Percentiles rank a stretch among this genome's conserved stretches.
These are phyloP conservation scores for Cinclus mexicanus DNA, from an alignment of 2,113 vertebrate genomes.

Conservation along the genomic window DNA sequence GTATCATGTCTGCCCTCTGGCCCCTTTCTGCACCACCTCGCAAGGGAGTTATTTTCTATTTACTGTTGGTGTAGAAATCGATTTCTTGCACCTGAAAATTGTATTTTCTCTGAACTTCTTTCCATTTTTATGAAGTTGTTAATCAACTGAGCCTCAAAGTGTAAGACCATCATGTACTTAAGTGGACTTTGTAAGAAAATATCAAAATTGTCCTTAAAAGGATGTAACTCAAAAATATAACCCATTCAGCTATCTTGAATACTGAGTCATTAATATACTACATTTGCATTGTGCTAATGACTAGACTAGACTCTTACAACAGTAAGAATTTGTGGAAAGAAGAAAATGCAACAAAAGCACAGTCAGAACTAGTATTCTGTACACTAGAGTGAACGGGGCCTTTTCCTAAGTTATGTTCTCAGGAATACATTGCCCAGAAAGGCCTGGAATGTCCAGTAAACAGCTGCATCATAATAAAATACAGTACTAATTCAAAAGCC, in stretches of 20 bases:
- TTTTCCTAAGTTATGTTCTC: neutral
- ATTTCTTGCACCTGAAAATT: neutral
- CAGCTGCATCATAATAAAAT: neutral
- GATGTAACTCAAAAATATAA: neutral
- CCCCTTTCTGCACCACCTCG: neutral
- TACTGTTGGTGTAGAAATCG: neutral
- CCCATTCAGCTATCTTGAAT: neutral
- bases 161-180: neutral
- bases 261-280: neutral
- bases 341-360: neutral
- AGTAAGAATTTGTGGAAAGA: accelerated
- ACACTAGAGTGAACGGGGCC: neutral
- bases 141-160: neutral
- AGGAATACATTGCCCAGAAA: neutral
- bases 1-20: neutral
- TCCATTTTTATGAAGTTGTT: neutral
- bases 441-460: neutral
- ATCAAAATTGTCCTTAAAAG: neutral
- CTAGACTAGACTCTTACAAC: neutral
- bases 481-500: neutral
- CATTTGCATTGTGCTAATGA: neutral
- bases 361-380: neutral
- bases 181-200: neutral
- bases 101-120: neutral
- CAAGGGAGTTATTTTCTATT: neutral